Percentiles rank a stretch among this genome's conserved stretches.
Evolutionary conservation across 2,113 vertebrate species (phyloP).

Genomic region (Dermatemys mawii): DNA sequence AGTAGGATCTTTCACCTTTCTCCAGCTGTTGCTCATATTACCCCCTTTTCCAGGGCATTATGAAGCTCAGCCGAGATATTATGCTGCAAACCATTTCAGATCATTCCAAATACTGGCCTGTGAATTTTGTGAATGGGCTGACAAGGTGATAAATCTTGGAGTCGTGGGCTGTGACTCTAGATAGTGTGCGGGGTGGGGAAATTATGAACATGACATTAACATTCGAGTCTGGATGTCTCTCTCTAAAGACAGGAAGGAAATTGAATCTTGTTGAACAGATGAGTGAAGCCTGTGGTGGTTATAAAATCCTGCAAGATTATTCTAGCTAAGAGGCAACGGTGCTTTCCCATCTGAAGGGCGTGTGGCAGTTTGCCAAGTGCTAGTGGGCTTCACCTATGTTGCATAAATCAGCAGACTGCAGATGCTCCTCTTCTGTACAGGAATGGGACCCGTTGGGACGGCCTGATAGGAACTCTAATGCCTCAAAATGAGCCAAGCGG

Average conservation of each 20-base stretch:
- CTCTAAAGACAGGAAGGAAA: fast-evolving
- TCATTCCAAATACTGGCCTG: neutral
- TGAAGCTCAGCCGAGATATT: too few relatives aligned
- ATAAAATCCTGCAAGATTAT: neutral
- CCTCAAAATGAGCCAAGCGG: neutral
- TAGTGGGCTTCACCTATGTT: neutral
- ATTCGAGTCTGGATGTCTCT: neutral
- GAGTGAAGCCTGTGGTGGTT: neutral
- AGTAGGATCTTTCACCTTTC: neutral
- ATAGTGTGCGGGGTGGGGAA: neutral
- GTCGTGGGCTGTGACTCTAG: fast-evolving
- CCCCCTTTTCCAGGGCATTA: neutral
- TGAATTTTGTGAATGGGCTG: neutral
- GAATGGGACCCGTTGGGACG: neutral
- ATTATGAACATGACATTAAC: neutral
- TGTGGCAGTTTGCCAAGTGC: neutral
- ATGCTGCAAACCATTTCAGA: neutral
- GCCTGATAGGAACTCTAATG: neutral
- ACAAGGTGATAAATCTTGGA: neutral
- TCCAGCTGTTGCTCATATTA: neutral
- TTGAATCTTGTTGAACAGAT: neutral
- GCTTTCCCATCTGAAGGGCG: neutral
- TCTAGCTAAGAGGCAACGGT: neutral
- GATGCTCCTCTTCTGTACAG: neutral
- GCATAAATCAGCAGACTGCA: neutral